Conservation (phyloP, 1,140 invertebrate genomes). For the Vollenhovia emeryi region DNA sequence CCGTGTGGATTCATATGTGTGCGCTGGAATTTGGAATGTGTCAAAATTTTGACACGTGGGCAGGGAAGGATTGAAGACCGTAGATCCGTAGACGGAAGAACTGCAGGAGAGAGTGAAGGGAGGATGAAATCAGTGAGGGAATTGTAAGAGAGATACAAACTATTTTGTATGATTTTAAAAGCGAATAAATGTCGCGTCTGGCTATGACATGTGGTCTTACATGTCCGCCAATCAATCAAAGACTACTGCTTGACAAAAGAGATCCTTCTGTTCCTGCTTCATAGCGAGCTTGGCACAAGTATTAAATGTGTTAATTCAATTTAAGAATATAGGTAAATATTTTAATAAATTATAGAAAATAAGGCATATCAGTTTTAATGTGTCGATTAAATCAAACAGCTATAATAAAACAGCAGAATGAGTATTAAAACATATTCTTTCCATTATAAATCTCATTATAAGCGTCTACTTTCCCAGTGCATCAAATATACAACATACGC, state of each 20-base stretch:
- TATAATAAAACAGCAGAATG: neutral
- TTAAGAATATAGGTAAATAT: neutral
- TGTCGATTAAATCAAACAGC: neutral
- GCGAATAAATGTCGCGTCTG: slow-evolving; percentile 73
- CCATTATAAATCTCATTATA: neutral
- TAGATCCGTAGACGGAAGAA: slow-evolving; percentile 11
- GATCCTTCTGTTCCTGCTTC: slow-evolving; percentile 33
- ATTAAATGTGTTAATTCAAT: slow-evolving; percentile 22
- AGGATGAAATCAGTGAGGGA: slow-evolving; percentile 21
- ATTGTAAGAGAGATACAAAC: slow-evolving; percentile 60
- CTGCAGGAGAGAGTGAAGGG: slow-evolving; percentile 7
- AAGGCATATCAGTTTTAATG: neutral
- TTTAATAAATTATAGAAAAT: neutral
- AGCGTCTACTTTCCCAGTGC: neutral
- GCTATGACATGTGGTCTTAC: slow-evolving; percentile 78
- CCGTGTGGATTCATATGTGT: slow-evolving; percentile 30
- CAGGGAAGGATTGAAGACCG: slow-evolving; percentile 56
- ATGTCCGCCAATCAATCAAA: slow-evolving; percentile 78
- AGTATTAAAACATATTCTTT: neutral
- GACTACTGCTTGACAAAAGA: slow-evolving; percentile 77
- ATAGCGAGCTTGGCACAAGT: neutral
- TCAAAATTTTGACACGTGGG: slow-evolving; percentile 68
- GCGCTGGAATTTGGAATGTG: slow-evolving; percentile 64
- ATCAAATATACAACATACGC: neutral
- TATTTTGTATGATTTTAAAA: slow-evolving; percentile 78